Evolutionary conservation across 2,888 invertebrate genomes (phyloP).

Genomic region (Apotomis turbidana): DNA sequence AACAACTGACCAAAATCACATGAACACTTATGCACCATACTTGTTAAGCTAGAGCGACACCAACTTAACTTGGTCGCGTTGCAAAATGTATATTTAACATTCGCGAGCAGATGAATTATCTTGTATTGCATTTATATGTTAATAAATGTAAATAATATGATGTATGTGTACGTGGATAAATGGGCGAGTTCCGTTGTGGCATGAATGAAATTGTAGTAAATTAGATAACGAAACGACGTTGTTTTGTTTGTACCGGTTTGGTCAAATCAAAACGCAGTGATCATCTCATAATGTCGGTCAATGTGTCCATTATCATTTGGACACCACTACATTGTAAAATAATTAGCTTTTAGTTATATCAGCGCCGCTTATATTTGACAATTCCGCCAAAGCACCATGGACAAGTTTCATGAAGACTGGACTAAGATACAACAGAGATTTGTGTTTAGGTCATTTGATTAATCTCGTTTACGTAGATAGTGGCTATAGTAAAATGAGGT

Average conservation of each 20-base stretch:
- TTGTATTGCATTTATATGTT: slow-evolving; percentile 34
- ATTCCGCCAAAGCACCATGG: no score
- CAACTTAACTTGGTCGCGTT: slow-evolving; percentile 6
- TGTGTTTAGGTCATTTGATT: no score
- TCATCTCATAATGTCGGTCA: neutral
- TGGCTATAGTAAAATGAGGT: no score
- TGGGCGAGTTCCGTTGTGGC: slow-evolving; percentile 30
- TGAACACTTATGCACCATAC: neutral
- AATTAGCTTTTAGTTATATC: neutral
- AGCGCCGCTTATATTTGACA: no score
- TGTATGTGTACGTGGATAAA: slow-evolving; percentile 30
- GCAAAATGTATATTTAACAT: slow-evolving; percentile 11
- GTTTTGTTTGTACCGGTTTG: neutral
- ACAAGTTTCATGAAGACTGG: no score
- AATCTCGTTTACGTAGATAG: no score
- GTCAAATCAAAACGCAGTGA: neutral
- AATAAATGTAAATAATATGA: slow-evolving; percentile 36
- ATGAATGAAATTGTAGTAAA: slow-evolving; percentile 38
- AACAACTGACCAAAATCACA: slow-evolving; percentile 1
- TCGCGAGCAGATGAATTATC: slow-evolving; percentile 16
- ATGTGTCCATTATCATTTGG: neutral
- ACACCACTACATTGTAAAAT: neutral
- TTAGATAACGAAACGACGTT: slow-evolving; percentile 23
- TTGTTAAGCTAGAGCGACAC: neutral
- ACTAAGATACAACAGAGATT: no score